phyloP scores from a whole-genome alignment of 2,113 vertebrate species.

The Mormoops blainvillei region DNA sequence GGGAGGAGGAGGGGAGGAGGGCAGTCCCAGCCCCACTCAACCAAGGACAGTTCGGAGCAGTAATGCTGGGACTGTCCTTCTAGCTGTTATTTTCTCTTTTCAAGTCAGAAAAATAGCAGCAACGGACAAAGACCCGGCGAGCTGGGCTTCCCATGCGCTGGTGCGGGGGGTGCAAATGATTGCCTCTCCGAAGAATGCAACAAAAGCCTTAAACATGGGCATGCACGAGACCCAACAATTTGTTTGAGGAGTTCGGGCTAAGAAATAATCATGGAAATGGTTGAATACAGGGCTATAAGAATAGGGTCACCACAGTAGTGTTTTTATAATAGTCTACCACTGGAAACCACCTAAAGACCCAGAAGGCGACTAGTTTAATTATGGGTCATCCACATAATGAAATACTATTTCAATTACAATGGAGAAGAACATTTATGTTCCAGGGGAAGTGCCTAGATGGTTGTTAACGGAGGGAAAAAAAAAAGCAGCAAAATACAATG shows the following conservation, averaged over 20 bases:
- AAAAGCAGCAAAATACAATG: background rate
- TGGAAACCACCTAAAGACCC: background rate
- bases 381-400: background rate
- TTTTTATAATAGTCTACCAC: background rate
- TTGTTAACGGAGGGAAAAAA: background rate
- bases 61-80: background rate
- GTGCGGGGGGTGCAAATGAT: background rate
- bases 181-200: background rate
- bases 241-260: background rate
- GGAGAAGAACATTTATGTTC: background rate
- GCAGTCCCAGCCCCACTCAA: background rate
- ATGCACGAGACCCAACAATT: background rate
- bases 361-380: background rate
- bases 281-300: background rate
- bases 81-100: background rate
- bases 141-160: background rate
- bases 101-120: background rate
- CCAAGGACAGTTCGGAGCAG: background rate
- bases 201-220: background rate
- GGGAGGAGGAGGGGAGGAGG: background rate
- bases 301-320: background rate
- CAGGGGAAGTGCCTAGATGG: background rate
- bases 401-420: background rate
- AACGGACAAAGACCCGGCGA: background rate
- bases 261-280: background rate